Evolutionary conservation across 2,113 vertebrate species (phyloP).

Genomic region (Amia ocellicauda): DNA sequence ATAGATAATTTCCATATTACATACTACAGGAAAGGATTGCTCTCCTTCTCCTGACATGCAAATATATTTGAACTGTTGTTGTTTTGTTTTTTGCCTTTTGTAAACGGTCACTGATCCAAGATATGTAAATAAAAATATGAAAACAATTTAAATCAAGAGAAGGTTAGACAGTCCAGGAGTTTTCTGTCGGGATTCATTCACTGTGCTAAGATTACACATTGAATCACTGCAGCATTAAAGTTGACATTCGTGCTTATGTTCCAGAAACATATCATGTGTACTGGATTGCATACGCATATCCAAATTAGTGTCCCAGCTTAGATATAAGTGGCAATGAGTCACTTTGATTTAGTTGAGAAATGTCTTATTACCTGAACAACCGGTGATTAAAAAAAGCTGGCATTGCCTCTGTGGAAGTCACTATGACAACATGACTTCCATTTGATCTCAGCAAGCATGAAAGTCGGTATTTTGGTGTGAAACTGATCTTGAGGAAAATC

Average conservation of each 20-base stretch:
- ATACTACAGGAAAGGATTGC: neutral
- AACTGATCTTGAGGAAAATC: constrained; percentile 32
- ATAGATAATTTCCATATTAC: neutral
- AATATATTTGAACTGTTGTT: constrained; percentile 5
- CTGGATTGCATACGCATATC: no score
- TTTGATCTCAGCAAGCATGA: constrained; percentile 54
- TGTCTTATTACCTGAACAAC: neutral
- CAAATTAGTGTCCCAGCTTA: no score
- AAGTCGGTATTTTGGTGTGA: constrained; percentile 31
- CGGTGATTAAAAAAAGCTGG: constrained; percentile 55
- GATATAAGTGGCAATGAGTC: no score
- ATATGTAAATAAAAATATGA: constrained; percentile 19
- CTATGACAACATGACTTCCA: constrained; percentile 41
- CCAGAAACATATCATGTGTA: no score
- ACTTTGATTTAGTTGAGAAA: no score
- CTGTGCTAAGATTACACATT: no score
- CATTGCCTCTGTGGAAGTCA: constrained; percentile 22
- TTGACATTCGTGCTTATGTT: no score
- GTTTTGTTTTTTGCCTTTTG: no score
- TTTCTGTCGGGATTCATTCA: neutral
- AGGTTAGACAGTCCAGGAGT: no score
- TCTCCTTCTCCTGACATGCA: constrained; percentile 17
- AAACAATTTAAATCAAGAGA: neutral
- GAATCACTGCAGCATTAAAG: no score
- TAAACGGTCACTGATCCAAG: constrained; percentile 9